phyloP scores from a whole-genome alignment of 2,888 invertebrate species.

The Drosophila atripex region DNA sequence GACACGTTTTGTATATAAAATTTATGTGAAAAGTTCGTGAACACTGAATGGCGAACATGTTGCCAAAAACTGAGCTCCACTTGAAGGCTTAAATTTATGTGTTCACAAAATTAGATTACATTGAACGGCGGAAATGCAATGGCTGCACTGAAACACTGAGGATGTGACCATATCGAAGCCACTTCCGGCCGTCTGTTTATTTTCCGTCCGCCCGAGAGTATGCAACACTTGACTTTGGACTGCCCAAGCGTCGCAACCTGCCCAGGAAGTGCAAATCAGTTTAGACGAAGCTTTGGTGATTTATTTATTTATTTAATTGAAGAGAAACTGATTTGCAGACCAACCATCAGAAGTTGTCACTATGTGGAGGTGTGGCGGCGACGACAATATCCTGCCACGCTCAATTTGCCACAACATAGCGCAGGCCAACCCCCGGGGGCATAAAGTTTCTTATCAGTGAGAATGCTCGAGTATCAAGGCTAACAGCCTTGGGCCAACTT shows the following conservation, averaged over 20 bases:
- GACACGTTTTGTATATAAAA: conserved; percentile 49
- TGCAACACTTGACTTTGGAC: conserved; percentile 41
- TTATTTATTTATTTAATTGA: neutral
- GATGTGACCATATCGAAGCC: neutral
- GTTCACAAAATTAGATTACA: conserved; percentile 27
- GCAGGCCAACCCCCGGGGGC: conserved; percentile 28
- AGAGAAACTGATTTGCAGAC: neutral
- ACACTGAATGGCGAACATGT: conserved; percentile 23
- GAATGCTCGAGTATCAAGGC: conserved; percentile 64
- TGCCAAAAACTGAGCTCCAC: conserved; percentile 32
- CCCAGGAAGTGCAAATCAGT: conserved; percentile 22
- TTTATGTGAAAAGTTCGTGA: conserved; percentile 72
- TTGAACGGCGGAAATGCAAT: neutral
- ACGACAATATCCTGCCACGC: conserved; percentile 65
- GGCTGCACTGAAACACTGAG: neutral
- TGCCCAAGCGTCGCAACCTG: neutral
- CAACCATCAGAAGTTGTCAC: neutral
- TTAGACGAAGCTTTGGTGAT: conserved; percentile 3
- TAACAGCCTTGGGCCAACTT: conserved; percentile 38
- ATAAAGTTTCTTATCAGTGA: conserved; percentile 73
- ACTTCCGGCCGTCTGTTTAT: conserved; percentile 9
- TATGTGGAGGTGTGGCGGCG: conserved; percentile 23
- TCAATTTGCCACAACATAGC: conserved; percentile 64
- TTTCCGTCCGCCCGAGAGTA: conserved; percentile 56
- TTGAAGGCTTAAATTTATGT: conserved; percentile 17